A percentile compares a stretch with the other conserved stretches of the same genome.
These are phyloP conservation scores for Pheosia tremula DNA, from an alignment of 2,888 invertebrate species.

Conservation along the genomic window DNA sequence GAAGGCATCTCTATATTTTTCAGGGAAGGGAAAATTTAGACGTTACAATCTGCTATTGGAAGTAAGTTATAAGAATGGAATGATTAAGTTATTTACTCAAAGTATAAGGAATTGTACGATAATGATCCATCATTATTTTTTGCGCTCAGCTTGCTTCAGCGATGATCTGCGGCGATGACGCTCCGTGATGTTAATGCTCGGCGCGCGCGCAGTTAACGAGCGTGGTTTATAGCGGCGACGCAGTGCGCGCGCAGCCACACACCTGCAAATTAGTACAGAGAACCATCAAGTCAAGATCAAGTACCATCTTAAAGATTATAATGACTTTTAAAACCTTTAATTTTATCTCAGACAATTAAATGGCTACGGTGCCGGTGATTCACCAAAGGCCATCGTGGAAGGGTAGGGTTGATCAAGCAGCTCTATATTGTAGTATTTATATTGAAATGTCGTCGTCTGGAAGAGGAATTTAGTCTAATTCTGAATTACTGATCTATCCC, in stretches of 20 bases:
- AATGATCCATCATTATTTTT: not conserved
- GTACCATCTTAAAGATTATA: conserved; percentile 17
- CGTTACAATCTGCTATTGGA: too few species aligned
- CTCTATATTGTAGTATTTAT: too few species aligned
- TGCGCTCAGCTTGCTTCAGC: not conserved
- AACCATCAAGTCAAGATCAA: too few species aligned
- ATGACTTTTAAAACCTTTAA: not conserved
- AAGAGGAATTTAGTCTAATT: too few species aligned
- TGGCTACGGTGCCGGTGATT: not conserved
- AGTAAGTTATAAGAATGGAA: too few species aligned
- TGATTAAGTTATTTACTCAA: not conserved
- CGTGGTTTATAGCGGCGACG: conserved; percentile 41
- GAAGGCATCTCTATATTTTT: too few species aligned
- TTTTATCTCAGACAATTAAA: not conserved
- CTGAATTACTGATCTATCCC: too few species aligned
- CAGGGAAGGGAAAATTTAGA: too few species aligned
- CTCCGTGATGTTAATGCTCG: not conserved
- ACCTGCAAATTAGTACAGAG: not conserved
- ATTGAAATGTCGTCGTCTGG: too few species aligned
- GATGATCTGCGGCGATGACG: not conserved
- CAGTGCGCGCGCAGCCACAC: conserved; percentile 8
- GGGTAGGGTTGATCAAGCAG: too few species aligned
- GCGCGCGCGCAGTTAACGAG: conserved; percentile 39
- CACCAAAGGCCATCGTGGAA: not conserved
- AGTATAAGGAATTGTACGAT: not conserved